Conservation (phyloP, 2,797 vertebrate genomes). For the Gymnoscopelus braueri region DNA sequence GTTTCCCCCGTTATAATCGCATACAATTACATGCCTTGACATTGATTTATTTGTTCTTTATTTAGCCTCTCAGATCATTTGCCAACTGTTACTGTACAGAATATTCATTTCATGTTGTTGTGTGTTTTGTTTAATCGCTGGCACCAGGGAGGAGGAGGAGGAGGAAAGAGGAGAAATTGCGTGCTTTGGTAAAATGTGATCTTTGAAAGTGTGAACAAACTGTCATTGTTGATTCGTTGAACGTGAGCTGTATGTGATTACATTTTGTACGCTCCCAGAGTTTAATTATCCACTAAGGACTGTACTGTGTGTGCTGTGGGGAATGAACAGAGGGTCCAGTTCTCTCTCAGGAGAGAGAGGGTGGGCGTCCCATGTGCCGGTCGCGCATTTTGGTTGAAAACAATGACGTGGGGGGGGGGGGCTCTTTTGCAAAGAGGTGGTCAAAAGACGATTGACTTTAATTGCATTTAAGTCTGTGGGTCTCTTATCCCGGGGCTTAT, state of each 20-base stretch:
- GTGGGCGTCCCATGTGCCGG: constrained; percentile 13
- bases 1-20: constrained; percentile 40
- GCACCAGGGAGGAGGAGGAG: constrained; percentile 20
- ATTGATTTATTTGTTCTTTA: constrained; percentile 40
- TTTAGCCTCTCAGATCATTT: constrained; percentile 49
- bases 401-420: constrained; percentile 26
- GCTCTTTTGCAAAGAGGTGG: constrained; percentile 35
- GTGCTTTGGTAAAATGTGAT: constrained; percentile 36
- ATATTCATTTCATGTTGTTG: constrained; percentile 54
- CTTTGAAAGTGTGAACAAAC: constrained; percentile 28
- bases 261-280: too few species aligned
- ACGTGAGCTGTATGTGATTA: constrained; percentile 3
- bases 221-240: constrained; percentile 50
- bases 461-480: constrained; percentile 51
- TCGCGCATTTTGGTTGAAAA: constrained; percentile 34
- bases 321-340: constrained; percentile 19
- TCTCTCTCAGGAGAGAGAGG: constrained; percentile 8
- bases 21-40: constrained; percentile 42
- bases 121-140: constrained; percentile 34
- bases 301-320: not conserved
- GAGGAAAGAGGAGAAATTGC: constrained; percentile 24
- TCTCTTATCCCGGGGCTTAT: constrained; percentile 33
- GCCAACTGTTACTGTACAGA: constrained; percentile 60
- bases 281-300: too few species aligned
- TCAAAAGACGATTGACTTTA: constrained; percentile 64